Percentiles rank a stretch among this genome's conserved stretches.
phyloP scores from a whole-genome alignment of 1,140 invertebrate species.

The Lordiphosa clarofinis region DNA sequence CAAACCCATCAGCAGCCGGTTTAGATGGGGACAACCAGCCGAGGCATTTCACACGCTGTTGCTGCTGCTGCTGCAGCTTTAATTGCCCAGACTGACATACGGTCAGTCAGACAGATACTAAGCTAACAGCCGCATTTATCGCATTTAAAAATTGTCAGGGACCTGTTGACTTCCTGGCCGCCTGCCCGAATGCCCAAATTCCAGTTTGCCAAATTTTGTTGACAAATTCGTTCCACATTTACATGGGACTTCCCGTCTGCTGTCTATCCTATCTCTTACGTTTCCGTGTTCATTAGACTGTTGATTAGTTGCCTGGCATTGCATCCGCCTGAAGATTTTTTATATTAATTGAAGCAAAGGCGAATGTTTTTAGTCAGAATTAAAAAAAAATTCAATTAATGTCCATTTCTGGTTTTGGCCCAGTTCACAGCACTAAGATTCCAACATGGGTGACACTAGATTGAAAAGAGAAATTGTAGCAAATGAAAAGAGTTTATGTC shows the following conservation, averaged over 20 bases:
- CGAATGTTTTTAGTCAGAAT: constrained; percentile 7
- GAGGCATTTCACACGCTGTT: constrained; percentile 58
- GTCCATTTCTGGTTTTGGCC: constrained; percentile 29
- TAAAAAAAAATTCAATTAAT: constrained; percentile 16
- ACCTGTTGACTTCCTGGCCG: constrained; percentile 27
- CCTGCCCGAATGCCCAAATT: constrained; percentile 11
- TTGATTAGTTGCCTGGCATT: constrained; percentile 1
- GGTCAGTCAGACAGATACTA: too few species aligned
- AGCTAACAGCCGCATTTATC: too few species aligned
- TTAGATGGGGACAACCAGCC: constrained; percentile 12
- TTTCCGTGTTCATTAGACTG: constrained; percentile 39
- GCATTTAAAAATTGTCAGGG: too few species aligned
- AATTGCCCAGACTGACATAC: too few species aligned
- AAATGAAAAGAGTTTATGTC: too few species aligned
- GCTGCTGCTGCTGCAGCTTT: constrained; percentile 2
- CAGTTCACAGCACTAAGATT: constrained; percentile 14
- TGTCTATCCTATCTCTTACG: constrained; percentile 13
- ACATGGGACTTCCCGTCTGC: constrained; percentile 50
- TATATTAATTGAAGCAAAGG: constrained; percentile 29
- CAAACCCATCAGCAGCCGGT: constrained; percentile 32
- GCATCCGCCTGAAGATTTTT: constrained; percentile 26
- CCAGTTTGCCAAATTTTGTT: constrained; percentile 5
- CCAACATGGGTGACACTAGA: too few species aligned
- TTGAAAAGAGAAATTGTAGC: too few species aligned
- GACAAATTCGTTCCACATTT: constrained; percentile 39